A percentile compares a stretch with the other conserved stretches of the same genome.
phyloP scores from a whole-genome alignment of 1,140 invertebrate species.

The Aphelinus certus region DNA sequence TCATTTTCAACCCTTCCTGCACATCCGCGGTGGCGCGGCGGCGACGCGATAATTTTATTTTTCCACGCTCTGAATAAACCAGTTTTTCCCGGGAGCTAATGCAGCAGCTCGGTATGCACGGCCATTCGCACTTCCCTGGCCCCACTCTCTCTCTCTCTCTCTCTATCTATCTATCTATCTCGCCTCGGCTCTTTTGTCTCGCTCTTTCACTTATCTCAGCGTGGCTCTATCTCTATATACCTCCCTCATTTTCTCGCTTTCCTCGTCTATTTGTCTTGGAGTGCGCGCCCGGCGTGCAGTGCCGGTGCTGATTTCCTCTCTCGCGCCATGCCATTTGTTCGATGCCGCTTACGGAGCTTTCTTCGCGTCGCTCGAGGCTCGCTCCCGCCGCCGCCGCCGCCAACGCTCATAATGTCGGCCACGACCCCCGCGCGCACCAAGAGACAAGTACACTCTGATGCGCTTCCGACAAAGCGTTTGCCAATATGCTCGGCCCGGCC shows the following conservation, averaged over 20 bases:
- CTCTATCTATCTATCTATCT: too few relatives aligned
- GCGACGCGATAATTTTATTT: conserved; percentile 54
- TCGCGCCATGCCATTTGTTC: not conserved
- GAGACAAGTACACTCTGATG: too few relatives aligned
- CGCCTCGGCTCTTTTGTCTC: not conserved
- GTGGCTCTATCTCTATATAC: not conserved
- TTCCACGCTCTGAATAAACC: conserved; percentile 54
- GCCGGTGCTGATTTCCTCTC: conserved; percentile 15
- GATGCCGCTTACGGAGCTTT: not conserved
- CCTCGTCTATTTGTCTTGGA: conserved; percentile 22
- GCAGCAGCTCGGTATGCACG: conserved; percentile 21
- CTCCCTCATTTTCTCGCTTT: conserved; percentile 7
- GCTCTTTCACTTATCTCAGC: not conserved
- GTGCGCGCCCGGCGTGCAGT: too few relatives aligned
- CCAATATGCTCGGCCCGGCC: too few relatives aligned
- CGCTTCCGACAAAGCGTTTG: too few relatives aligned
- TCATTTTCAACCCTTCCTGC: conserved; percentile 59
- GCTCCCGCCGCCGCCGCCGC: not conserved
- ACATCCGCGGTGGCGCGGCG: not conserved
- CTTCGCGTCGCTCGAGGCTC: not conserved
- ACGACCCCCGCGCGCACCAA: too few relatives aligned
- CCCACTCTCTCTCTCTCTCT: not conserved
- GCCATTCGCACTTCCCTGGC: not conserved
- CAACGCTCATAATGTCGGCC: not conserved
- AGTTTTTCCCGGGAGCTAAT: conserved; percentile 41